phyloP scores from a whole-genome alignment of 2,888 invertebrate species.

The Syrphus vitripennis region DNA sequence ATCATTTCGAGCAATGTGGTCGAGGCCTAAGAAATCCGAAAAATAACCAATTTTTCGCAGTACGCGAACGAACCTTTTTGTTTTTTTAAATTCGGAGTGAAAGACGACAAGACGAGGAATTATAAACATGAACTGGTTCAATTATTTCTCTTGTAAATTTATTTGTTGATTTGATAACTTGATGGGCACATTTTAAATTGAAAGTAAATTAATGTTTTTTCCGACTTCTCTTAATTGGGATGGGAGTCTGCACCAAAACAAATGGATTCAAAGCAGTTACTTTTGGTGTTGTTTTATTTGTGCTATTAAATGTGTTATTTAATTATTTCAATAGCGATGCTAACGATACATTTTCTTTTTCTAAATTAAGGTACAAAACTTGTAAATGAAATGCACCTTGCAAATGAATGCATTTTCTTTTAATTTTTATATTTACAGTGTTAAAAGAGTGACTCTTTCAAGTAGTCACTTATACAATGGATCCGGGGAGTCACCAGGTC shows the following conservation, averaged over 20 bases:
- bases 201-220: conserved; percentile 62
- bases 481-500: conserved; percentile 17
- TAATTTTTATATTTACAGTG: conserved; percentile 44
- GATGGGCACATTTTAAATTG: conserved; percentile 40
- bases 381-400: not conserved
- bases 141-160: conserved; percentile 13
- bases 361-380: conserved; percentile 76
- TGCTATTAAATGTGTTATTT: conserved; percentile 76
- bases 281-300: conserved; percentile 76
- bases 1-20: too few species aligned
- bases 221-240: conserved; percentile 64
- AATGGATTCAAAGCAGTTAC: conserved; percentile 75
- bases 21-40: not conserved
- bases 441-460: conserved; percentile 25
- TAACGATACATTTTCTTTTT: conserved; percentile 76
- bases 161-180: conserved; percentile 51
- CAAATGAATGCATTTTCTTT: not conserved
- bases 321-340: conserved; percentile 77
- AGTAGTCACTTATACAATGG: conserved; percentile 35
- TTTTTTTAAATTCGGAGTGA: not conserved
- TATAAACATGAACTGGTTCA: not conserved
- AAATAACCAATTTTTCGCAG: not conserved
- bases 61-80: not conserved
- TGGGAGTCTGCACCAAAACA: conserved; percentile 75
- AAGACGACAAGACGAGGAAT: not conserved